Evolutionary conservation across 1,140 invertebrate species (phyloP), one percentile per base, ranked within the genome.

Genomic region (Carposina sasakii): DNA sequence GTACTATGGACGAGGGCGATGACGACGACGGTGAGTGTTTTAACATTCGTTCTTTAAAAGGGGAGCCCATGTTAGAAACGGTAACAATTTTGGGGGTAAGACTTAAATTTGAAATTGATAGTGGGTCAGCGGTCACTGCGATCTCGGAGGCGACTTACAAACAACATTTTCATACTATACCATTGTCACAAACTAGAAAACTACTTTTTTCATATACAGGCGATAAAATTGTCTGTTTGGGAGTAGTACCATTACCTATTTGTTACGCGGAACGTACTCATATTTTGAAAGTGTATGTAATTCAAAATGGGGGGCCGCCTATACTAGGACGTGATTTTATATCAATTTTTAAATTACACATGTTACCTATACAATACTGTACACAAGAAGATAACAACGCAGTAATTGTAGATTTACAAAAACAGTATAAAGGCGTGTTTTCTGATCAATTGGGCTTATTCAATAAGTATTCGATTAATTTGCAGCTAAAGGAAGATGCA

Each of bases 41-140:
- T 19, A 5, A 8, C 20, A 37, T 37, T 20, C 34, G 34, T 37
- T 37, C 15, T 37, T 37, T 37, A 37, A 37, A 19, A 19, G 34
- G 15, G 10, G 15, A 20, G 20, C 34, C 34, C 15, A 37, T 37
- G 34, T 8, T 37, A 5, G 34, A 37, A 19, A 37, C 17, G 2
- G 20, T 37, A 17, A 17, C 8, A 9, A 13, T 37, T 17, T 19
- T 19, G 5, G n/a, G n/a, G 5, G 3, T 8, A 17, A 3, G 20
- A 37, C 20, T 37, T 16, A n/a, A 37, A 37, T 37, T 37, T 19
- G 15, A 37, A 37, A 37, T 37, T 19, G 34, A 37, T n/a, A 37
- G 34, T n/a, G 34, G 34, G 15, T 37, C 34, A 8, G 34, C 13
- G 17, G 34, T 37, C 9, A 37, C 34, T 4, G 34, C 20, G 8